Conservation (phyloP, 2,888 invertebrate genomes). For the Penaeus monodon region DNA sequence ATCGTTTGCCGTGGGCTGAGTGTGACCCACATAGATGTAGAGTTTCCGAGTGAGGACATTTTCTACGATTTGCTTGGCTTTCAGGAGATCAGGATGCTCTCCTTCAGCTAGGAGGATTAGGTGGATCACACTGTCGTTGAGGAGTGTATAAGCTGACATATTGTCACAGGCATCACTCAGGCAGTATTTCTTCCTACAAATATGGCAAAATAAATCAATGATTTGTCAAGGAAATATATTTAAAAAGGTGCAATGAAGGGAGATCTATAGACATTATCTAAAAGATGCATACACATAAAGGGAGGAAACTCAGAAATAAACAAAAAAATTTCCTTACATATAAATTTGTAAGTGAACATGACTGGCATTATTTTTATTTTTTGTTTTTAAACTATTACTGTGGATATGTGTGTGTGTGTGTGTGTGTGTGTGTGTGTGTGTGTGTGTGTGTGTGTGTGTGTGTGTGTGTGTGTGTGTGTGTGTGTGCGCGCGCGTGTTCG, state of each 20-base stretch:
- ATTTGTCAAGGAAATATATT: neutral
- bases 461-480: neutral
- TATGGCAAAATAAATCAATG: neutral
- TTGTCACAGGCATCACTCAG: slow-evolving; percentile 47
- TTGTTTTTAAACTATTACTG: no score
- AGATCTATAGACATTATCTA: no score
- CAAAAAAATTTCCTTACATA: no score
- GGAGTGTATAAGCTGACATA: slow-evolving; percentile 50
- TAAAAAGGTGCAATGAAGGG: neutral
- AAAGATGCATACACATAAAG: no score
- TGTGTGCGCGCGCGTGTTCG: no score
- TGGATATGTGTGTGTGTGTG: neutral
- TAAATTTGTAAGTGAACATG: no score
- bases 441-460: neutral
- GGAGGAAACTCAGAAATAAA: no score
- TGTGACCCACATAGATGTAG: slow-evolving; percentile 20
- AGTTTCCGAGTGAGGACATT: slow-evolving; percentile 22
- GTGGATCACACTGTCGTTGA: slow-evolving; percentile 61
- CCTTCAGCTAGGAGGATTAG: slow-evolving; percentile 34
- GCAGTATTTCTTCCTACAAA: slow-evolving; percentile 20
- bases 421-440: neutral
- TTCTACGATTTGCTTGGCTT: slow-evolving; percentile 14
- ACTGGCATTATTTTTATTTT: no score
- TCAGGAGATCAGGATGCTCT: slow-evolving; percentile 1
- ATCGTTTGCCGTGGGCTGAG: neutral